A percentile compares a stretch with the other conserved stretches of the same genome.
Conservation (phyloP, 2,888 invertebrate species). For the Scaptomyza caliginosa region DNA sequence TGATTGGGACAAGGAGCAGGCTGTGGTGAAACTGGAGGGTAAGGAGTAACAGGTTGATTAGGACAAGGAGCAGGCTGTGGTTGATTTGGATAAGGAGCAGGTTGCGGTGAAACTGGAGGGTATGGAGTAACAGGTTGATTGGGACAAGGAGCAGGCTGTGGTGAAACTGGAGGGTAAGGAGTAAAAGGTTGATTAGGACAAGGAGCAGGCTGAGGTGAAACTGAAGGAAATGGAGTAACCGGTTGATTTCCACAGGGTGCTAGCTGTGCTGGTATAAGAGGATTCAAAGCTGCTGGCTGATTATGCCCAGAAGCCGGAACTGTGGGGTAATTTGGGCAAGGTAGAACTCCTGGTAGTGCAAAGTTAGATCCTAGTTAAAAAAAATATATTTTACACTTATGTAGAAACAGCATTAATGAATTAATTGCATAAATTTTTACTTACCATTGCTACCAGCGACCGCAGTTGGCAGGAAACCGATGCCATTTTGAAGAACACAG, state of each 20-base stretch:
- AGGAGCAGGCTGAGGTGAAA: background rate
- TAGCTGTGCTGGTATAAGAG: background rate
- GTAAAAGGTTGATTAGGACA: conserved; percentile 2
- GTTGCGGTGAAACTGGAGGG: conserved; percentile 2
- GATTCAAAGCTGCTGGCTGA: conserved; percentile 12
- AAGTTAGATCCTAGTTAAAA: background rate
- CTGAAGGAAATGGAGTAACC: background rate
- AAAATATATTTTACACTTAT: background rate
- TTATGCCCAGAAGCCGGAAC: background rate
- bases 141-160: conserved; percentile 5
- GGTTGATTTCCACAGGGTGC: background rate
- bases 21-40: background rate
- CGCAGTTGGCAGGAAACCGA: conserved; percentile 25
- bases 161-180: background rate
- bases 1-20: background rate
- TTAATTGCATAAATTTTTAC: background rate
- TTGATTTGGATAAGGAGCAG: conserved; percentile 6
- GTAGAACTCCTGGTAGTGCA: background rate
- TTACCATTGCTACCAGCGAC: conserved; percentile 27
- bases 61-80: conserved; percentile 11
- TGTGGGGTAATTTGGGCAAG: conserved; percentile 15
- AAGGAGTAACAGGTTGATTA: conserved; percentile 5
- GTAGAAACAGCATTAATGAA: background rate
- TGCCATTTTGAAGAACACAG: conserved; percentile 38
- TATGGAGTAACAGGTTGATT: conserved; percentile 7